These are phyloP conservation scores for Panzeria rudis DNA, from an alignment of 2,888 invertebrate genomes.

Conservation along the genomic window DNA sequence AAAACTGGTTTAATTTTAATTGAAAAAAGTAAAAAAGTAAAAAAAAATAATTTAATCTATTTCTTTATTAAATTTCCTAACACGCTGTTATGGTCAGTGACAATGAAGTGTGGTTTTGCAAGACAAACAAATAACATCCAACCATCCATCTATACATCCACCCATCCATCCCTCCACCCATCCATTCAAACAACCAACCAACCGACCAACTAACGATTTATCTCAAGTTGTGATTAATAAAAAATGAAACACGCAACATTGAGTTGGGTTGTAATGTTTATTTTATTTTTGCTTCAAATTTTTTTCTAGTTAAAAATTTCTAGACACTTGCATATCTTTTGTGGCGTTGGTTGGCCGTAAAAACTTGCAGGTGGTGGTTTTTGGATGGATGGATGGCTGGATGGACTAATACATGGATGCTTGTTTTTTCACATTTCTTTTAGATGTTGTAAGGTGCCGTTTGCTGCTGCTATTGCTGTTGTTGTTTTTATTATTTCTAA, in stretches of 20 bases:
- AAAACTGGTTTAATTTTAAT: constrained; percentile 44
- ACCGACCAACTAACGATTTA: background rate
- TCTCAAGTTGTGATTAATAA: background rate
- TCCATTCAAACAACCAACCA: background rate
- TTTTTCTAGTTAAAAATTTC: constrained; percentile 37
- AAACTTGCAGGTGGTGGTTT: constrained; percentile 56
- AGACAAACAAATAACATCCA: constrained; percentile 27
- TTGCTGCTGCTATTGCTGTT: constrained; percentile 1
- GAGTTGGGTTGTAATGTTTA: constrained; percentile 28
- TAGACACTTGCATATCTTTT: constrained; percentile 56
- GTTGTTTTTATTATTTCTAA: background rate
- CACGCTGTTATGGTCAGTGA: constrained; percentile 69
- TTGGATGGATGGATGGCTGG: background rate
- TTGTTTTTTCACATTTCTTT: constrained; percentile 10
- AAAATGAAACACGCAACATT: background rate
- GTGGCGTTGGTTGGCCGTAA: constrained; percentile 25
- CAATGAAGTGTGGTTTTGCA: constrained; percentile 69
- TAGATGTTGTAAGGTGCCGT: constrained; percentile 11
- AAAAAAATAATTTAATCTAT: constrained; percentile 42
- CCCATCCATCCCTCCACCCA: background rate
- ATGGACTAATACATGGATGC: constrained; percentile 6
- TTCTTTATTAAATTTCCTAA: constrained; percentile 42
- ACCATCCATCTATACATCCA: constrained; percentile 12
- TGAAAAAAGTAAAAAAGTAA: background rate
- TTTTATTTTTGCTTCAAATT: background rate